phyloP scores from a whole-genome alignment of 1,140 invertebrate species.

The Pseudomyrmex gracilis region DNA sequence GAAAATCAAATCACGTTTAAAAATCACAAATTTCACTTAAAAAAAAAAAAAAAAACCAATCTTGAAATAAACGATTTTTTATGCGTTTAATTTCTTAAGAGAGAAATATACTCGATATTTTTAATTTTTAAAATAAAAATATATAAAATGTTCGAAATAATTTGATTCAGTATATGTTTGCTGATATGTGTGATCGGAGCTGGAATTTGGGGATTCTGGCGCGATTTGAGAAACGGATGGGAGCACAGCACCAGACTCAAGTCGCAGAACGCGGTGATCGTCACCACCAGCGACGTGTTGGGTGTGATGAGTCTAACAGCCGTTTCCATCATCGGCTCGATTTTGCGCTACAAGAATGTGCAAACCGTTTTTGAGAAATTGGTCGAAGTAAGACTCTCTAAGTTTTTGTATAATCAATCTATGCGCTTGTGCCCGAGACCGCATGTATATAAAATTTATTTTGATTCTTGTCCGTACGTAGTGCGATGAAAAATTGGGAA shows the following conservation, averaged over 20 bases:
- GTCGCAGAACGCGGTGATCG: slow-evolving; percentile 79
- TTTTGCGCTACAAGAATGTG: slow-evolving; percentile 78
- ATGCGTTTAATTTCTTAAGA: neutral
- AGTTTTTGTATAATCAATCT: too few species aligned
- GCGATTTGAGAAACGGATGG: slow-evolving; percentile 82
- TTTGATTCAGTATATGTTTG: slow-evolving; percentile 65
- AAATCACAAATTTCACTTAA: neutral
- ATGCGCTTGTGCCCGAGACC: neutral
- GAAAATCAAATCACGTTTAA: neutral
- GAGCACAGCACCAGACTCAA: slow-evolving; percentile 81
- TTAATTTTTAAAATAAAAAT: neutral
- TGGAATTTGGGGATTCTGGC: slow-evolving; percentile 79
- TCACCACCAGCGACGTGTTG: slow-evolving; percentile 80
- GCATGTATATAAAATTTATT: neutral
- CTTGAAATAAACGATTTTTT: neutral
- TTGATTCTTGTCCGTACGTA: slow-evolving; percentile 29
- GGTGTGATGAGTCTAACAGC: slow-evolving; percentile 76
- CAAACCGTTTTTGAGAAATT: slow-evolving; percentile 77
- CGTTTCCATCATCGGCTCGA: slow-evolving; percentile 73
- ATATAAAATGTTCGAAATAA: slow-evolving; percentile 22
- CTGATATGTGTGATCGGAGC: slow-evolving; percentile 66
- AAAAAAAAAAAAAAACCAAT: neutral
- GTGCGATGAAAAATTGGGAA: slow-evolving; percentile 77
- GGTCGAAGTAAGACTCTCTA: slow-evolving; percentile 72
- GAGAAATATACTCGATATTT: neutral